Percentiles rank a stretch among this genome's conserved stretches.
phyloP scores from a whole-genome alignment of 2,888 invertebrate species.

The Heteromurus nitidus region DNA sequence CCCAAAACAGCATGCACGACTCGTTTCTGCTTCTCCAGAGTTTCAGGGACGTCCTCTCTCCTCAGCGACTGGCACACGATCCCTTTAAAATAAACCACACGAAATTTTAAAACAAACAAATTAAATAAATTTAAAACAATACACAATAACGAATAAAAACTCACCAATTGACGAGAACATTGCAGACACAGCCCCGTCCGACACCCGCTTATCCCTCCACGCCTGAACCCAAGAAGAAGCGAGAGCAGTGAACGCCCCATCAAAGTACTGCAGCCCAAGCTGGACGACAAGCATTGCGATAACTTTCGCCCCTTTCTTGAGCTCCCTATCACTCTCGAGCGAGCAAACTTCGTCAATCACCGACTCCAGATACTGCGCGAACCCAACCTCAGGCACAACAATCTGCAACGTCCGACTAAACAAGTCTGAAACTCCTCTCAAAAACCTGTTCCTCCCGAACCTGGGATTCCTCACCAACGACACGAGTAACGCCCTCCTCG shows the following conservation, averaged over 20 bases:
- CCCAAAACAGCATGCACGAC: not conserved
- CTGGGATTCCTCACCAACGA: slow-evolving; percentile 34
- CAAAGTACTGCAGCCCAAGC: slow-evolving; percentile 31
- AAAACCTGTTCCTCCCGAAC: slow-evolving; percentile 43
- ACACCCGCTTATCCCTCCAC: slow-evolving; percentile 36
- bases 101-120: no score
- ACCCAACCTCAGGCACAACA: slow-evolving; percentile 40
- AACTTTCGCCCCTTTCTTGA: slow-evolving; percentile 25
- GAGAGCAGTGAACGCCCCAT: not conserved
- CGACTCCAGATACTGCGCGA: slow-evolving; percentile 20
- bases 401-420: slow-evolving; percentile 33
- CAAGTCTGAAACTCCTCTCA: slow-evolving; percentile 4
- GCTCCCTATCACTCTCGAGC: slow-evolving; percentile 13
- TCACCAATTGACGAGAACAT: slow-evolving; percentile 54
- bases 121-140: slow-evolving; percentile 16
- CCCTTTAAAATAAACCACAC: no score
- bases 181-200: slow-evolving; percentile 35
- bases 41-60: slow-evolving; percentile 68
- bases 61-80: not conserved
- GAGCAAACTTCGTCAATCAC: not conserved
- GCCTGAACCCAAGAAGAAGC: no score
- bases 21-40: not conserved
- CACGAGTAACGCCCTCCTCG: slow-evolving; percentile 28
- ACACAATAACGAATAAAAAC: not conserved
- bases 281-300: slow-evolving; percentile 47